A percentile compares a stretch with the other conserved stretches of the same genome.
phyloP scores from a whole-genome alignment of 2,888 invertebrate species.

The Polydrusus cervinus region DNA sequence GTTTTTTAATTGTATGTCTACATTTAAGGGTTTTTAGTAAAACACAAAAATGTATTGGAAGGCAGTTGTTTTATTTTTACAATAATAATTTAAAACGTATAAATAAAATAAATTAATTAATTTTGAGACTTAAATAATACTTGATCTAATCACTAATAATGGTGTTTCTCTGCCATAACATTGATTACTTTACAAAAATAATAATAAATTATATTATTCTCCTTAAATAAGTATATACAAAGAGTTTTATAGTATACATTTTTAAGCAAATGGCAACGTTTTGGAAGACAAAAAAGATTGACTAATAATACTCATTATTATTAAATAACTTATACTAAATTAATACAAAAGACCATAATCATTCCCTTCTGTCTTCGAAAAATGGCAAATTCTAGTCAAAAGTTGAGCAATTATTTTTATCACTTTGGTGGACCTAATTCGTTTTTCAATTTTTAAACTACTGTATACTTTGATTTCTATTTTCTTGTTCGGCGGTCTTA shows the following conservation, averaged over 20 bases:
- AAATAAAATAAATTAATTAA: slow-evolving; percentile 17
- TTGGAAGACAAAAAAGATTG: neutral
- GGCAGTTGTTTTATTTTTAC: slow-evolving; percentile 2
- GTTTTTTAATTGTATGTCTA: no score
- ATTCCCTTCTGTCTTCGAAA: slow-evolving; percentile 7
- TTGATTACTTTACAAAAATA: neutral
- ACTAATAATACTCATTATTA: neutral
- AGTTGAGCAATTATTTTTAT: slow-evolving; percentile 30
- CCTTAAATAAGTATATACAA: slow-evolving; percentile 25
- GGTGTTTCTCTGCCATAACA: neutral
- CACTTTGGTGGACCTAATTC: neutral
- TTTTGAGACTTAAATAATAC: slow-evolving; percentile 6
- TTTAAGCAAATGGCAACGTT: slow-evolving; percentile 6
- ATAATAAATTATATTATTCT: slow-evolving; percentile 5
- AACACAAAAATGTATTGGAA: neutral
- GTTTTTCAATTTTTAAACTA: slow-evolving; percentile 1
- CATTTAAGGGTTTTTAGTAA: no score
- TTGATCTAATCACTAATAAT: neutral
- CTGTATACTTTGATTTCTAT: slow-evolving; percentile 25
- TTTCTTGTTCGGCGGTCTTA: slow-evolving; percentile 11
- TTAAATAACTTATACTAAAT: neutral
- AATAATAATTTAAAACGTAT: slow-evolving; percentile 10
- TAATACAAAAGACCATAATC: neutral
- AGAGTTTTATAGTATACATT: neutral
- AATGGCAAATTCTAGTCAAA: slow-evolving; percentile 28